Conservation (phyloP, 2,113 vertebrate species). For the Eretmochelys imbricata region DNA sequence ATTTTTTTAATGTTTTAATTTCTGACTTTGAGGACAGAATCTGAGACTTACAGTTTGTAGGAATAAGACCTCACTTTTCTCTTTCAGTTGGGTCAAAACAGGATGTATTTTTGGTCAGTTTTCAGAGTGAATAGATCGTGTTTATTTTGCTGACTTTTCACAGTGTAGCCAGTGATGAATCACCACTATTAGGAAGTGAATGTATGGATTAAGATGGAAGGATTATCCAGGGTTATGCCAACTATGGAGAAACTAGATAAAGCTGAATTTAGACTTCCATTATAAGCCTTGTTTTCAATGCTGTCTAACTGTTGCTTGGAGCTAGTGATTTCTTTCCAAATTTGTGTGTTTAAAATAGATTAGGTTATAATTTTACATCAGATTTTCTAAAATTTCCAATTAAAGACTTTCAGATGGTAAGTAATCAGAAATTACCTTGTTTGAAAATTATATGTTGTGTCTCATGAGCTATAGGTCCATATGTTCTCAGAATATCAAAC, state of each 20-base stretch:
- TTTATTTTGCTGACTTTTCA: not conserved
- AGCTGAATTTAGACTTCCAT: not conserved
- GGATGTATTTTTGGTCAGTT: not conserved
- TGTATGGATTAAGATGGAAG: not conserved
- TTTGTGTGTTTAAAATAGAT: not conserved
- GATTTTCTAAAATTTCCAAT: too few species aligned
- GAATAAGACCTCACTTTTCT: not conserved
- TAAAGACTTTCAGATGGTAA: not conserved
- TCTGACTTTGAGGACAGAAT: not conserved
- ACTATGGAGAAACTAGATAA: not conserved
- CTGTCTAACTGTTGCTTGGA: not conserved
- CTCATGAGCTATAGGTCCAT: not conserved
- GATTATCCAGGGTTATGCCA: not conserved
- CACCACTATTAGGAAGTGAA: not conserved
- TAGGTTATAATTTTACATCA: not conserved
- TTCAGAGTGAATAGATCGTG: not conserved
- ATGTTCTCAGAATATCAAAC: not conserved
- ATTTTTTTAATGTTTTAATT: accelerated
- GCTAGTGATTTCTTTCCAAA: not conserved
- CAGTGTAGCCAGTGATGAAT: not conserved
- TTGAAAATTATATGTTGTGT: not conserved
- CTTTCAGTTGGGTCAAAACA: not conserved
- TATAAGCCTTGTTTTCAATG: not conserved
- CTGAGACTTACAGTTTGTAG: not conserved
- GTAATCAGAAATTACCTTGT: not conserved